Evolutionary conservation across 2,113 vertebrate species (phyloP).

Genomic region (Casuarius casuarius): DNA sequence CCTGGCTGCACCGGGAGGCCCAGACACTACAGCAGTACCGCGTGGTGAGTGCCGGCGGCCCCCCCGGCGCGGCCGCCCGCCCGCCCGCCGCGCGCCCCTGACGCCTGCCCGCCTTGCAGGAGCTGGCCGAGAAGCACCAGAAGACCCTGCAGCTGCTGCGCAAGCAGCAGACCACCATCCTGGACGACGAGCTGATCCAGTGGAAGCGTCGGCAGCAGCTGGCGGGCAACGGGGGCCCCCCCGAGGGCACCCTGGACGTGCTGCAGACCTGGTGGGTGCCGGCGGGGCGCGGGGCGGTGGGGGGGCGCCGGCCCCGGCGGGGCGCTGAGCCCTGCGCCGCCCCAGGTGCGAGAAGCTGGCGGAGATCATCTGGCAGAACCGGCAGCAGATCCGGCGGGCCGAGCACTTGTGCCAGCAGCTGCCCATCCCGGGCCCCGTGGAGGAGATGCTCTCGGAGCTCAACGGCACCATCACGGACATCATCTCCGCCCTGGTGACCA

Average conservation of each 20-base stretch:
- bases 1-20: slow-evolving; percentile 87
- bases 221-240: slow-evolving; percentile 92
- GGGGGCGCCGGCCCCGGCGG: accelerated
- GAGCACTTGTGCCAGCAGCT: slow-evolving; percentile 96
- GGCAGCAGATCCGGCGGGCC: slow-evolving; percentile 94
- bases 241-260: slow-evolving; percentile 93
- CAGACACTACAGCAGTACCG: slow-evolving; percentile 97
- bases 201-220: slow-evolving; percentile 96
- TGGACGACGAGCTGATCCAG: slow-evolving; percentile 96
- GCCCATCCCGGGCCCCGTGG: slow-evolving; percentile 92
- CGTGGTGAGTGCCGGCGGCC: slow-evolving; percentile 78
- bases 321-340: background rate
- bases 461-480: slow-evolving; percentile 96
- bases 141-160: slow-evolving; percentile 94
- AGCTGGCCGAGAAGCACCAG: slow-evolving; percentile 92
- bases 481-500: slow-evolving; percentile 96
- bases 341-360: slow-evolving; percentile 96
- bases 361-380: slow-evolving; percentile 97
- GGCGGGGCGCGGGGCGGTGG: accelerated
- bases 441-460: slow-evolving; percentile 92
- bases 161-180: slow-evolving; percentile 95
- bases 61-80: accelerated
- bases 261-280: slow-evolving; percentile 88
- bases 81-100: accelerated
- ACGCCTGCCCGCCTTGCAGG: background rate